Conservation (phyloP, 1,140 invertebrate species). For the Leguminivora glycinivorella region DNA sequence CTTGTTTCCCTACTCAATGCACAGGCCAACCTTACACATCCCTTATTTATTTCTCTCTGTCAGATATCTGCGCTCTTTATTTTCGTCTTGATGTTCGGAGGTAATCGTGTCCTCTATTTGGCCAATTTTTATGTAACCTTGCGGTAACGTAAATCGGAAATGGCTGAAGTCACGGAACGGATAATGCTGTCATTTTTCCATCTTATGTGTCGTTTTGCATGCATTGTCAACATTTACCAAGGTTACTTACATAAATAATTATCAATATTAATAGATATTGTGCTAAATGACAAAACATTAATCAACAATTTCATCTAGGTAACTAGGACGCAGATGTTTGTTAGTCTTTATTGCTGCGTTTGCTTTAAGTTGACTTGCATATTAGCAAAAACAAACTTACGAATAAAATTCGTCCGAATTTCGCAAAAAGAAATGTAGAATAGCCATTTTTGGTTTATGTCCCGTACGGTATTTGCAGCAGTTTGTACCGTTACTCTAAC, state of each 20-base stretch:
- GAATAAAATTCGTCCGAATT: constrained; percentile 39
- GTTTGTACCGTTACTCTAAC: constrained; percentile 70
- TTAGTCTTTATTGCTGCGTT: constrained; percentile 18
- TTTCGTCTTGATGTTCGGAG: background rate
- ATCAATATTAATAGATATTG: background rate
- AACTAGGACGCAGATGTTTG: constrained; percentile 38
- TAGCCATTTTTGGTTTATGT: constrained; percentile 62
- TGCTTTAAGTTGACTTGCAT: background rate
- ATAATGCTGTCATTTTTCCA: constrained; percentile 42
- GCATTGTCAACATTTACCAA: constrained; percentile 41
- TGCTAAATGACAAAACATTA: constrained; percentile 6
- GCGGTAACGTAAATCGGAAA: constrained; percentile 49
- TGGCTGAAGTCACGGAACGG: constrained; percentile 45
- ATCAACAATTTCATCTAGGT: constrained; percentile 30
- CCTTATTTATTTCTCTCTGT: constrained; percentile 15
- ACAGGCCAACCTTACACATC: constrained; percentile 4
- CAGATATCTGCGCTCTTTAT: constrained; percentile 4
- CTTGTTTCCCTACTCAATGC: constrained; percentile 2
- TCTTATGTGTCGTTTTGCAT: constrained; percentile 38
- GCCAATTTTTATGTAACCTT: constrained; percentile 42
- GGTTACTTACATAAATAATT: constrained; percentile 32
- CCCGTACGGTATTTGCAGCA: constrained; percentile 71
- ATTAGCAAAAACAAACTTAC: background rate
- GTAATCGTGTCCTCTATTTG: constrained; percentile 31
- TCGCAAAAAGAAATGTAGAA: constrained; percentile 45